These are phyloP conservation scores for Synergus itoensis DNA, from an alignment of 2,888 invertebrate species.

Conservation along the genomic window DNA sequence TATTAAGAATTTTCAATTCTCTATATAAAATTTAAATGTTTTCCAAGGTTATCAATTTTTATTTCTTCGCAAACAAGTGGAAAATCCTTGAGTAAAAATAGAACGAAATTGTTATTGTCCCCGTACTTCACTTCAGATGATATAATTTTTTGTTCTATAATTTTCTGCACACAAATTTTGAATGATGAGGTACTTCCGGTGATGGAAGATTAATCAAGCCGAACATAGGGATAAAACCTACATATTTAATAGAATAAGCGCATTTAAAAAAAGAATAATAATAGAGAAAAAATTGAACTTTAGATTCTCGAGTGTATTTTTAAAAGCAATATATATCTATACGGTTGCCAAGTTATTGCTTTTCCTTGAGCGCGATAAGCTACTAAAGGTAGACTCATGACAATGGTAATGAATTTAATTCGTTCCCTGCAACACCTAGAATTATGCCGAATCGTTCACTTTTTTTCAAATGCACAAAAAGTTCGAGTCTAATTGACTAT, in stretches of 20 bases:
- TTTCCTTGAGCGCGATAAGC: neutral
- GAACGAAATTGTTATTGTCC: neutral
- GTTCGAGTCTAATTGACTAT: neutral
- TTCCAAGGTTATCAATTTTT: no score
- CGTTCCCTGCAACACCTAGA: neutral
- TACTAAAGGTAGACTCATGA: neutral
- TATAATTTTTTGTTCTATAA: neutral
- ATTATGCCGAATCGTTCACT: neutral
- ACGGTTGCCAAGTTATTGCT: neutral
- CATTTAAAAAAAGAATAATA: neutral
- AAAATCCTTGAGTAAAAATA: neutral
- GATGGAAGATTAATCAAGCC: neutral
- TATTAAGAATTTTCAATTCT: no score
- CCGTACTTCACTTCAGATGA: neutral
- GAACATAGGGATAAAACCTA: neutral
- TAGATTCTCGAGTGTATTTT: neutral
- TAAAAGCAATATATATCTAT: neutral
- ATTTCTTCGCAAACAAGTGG: neutral
- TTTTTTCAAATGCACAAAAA: neutral
- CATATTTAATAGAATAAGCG: neutral
- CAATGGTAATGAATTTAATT: slow-evolving; percentile 1
- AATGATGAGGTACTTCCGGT: neutral
- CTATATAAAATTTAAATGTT: no score
- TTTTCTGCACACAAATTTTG: neutral
- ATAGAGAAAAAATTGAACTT: neutral